Conservation (phyloP, 1,140 invertebrate genomes). For the Oedothorax gibbosus region DNA sequence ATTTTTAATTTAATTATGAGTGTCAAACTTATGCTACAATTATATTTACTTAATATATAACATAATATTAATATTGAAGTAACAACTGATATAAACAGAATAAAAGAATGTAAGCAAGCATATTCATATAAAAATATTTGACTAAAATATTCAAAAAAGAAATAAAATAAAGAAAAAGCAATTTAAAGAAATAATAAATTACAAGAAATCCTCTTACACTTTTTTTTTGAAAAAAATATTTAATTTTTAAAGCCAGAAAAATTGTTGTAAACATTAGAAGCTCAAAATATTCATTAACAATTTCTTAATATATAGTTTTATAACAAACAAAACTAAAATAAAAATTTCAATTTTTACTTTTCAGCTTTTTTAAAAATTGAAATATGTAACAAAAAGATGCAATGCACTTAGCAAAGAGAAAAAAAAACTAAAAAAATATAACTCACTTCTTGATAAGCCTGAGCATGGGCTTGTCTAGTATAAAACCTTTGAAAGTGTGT, state of each 20-base stretch:
- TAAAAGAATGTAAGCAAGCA: neutral
- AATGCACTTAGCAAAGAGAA: too few species aligned
- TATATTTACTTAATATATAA: too few species aligned
- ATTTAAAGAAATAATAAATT: too few species aligned
- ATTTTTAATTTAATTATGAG: constrained; percentile 1
- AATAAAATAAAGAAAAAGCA: neutral
- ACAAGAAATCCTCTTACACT: too few species aligned
- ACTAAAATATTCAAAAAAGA: neutral
- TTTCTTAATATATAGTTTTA: neutral
- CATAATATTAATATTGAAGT: too few species aligned
- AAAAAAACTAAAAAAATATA: neutral
- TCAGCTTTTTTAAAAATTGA: too few species aligned
- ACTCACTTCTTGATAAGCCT: constrained; percentile 34
- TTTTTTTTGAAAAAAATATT: too few species aligned
- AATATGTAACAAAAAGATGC: too few species aligned
- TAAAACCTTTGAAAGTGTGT: constrained; percentile 40
- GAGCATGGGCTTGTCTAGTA: constrained; percentile 7
- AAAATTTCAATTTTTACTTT: too few species aligned
- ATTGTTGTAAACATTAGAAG: too few species aligned
- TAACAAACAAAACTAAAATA: neutral
- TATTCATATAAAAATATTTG: neutral
- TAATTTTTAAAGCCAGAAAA: too few species aligned
- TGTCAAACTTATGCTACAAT: neutral
- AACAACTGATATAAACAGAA: too few species aligned
- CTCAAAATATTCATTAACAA: neutral